Percentiles rank a stretch among this genome's conserved stretches.
Evolutionary conservation across 2,797 vertebrate species (phyloP).

Genomic region (Crenichthys baileyi): DNA sequence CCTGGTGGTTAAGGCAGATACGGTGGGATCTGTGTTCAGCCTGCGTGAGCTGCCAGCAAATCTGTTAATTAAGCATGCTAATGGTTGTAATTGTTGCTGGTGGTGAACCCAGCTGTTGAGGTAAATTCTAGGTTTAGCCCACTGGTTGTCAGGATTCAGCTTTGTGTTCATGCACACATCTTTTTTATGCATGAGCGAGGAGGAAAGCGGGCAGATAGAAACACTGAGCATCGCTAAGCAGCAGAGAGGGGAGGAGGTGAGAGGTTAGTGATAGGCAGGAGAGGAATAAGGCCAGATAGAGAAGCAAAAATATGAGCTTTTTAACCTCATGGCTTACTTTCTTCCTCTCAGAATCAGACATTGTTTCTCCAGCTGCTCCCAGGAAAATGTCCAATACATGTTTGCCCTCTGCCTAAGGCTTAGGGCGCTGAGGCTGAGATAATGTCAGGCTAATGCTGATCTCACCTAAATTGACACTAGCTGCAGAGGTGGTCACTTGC

Average conservation of each 20-base stretch:
- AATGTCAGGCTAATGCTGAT: constrained; percentile 61
- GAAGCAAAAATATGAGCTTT: constrained; percentile 36
- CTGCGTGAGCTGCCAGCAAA: constrained; percentile 79
- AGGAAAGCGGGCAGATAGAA: constrained; percentile 21
- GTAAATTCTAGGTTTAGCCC: constrained; percentile 81
- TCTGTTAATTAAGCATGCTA: constrained; percentile 85
- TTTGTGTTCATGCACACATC: constrained; percentile 34
- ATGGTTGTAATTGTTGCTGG: constrained; percentile 80
- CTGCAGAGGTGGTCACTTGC: constrained; percentile 35
- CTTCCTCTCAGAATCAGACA: constrained; percentile 38
- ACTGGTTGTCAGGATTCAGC: constrained; percentile 73
- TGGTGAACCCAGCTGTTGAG: constrained; percentile 83
- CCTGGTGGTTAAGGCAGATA: constrained; percentile 63
- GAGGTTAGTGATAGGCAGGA: constrained; percentile 39
- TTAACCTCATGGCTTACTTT: constrained; percentile 46
- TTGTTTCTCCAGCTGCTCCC: constrained; percentile 68
- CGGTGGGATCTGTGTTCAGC: constrained; percentile 56
- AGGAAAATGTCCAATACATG: constrained; percentile 64
- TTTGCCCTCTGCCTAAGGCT: constrained; percentile 62
- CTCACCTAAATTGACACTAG: constrained; percentile 44
- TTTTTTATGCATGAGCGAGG: constrained; percentile 55
- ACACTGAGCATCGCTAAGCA: constrained; percentile 10
- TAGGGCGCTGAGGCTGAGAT: constrained; percentile 51
- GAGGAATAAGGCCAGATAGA: constrained; percentile 16
- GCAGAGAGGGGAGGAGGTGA: constrained; percentile 36